Evolutionary conservation across 2,797 vertebrate species (phyloP).

Genomic region (Bradypodion pumilum): DNA sequence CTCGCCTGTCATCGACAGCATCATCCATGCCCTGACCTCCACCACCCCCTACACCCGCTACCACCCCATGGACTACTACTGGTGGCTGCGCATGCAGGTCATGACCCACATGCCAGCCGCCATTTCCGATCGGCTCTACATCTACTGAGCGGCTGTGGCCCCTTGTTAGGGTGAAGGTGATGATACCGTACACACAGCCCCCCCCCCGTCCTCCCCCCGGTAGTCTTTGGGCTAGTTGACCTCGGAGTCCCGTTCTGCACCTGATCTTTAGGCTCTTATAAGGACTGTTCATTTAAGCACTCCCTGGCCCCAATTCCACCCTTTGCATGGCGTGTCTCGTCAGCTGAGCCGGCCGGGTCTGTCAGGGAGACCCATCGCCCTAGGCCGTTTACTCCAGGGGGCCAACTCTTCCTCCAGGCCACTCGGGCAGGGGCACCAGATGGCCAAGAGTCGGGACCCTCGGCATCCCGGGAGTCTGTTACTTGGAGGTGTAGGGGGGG

Average conservation of each 20-base stretch:
- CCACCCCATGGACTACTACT: slow-evolving; percentile 84
- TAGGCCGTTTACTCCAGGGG: background rate
- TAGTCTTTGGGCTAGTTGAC: too few species aligned
- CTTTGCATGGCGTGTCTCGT: background rate
- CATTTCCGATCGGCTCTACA: slow-evolving; percentile 77
- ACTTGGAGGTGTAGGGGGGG: too few species aligned
- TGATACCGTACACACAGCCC: too few species aligned
- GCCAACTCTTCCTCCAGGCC: too few species aligned
- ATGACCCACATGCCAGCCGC: slow-evolving; percentile 80
- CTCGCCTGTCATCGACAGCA: slow-evolving; percentile 69
- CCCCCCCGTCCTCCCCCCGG: too few species aligned
- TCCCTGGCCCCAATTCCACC: too few species aligned
- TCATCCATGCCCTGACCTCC: slow-evolving; percentile 75
- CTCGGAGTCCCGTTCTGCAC: too few species aligned
- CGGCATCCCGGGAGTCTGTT: slow-evolving; percentile 1
- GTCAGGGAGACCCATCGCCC: too few species aligned
- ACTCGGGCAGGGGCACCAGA: too few species aligned
- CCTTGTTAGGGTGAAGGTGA: background rate
- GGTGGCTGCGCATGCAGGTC: slow-evolving; percentile 83
- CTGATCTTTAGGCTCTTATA: too few species aligned
- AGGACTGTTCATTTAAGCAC: too few species aligned
- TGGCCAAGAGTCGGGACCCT: slow-evolving; percentile 2
- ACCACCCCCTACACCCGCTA: slow-evolving; percentile 76
- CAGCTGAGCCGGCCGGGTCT: too few species aligned
- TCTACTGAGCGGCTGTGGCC: slow-evolving; percentile 62